These are phyloP conservation scores for Sorex araneus DNA, from an alignment of 2,113 vertebrate genomes.

Conservation along the genomic window DNA sequence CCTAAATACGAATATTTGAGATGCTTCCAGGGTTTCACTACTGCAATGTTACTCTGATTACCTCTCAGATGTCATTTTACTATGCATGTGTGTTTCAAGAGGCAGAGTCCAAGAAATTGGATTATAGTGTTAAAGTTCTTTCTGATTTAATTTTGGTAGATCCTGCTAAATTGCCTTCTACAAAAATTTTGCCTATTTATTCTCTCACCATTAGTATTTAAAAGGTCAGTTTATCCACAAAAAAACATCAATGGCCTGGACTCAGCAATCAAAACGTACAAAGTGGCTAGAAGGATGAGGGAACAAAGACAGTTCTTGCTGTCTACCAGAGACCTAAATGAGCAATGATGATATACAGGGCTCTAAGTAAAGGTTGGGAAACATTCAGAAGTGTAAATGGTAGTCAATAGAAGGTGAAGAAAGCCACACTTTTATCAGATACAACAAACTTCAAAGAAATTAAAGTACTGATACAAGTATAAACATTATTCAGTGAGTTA, in stretches of 20 bases:
- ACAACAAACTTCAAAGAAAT: too few species aligned
- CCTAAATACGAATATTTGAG: neutral
- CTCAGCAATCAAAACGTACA: too few species aligned
- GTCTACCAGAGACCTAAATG: too few species aligned
- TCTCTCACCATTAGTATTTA: neutral
- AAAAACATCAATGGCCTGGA: neutral
- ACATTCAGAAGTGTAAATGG: too few species aligned
- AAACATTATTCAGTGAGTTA: too few species aligned
- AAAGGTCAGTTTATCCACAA: neutral
- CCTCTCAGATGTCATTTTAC: neutral
- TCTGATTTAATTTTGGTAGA: neutral
- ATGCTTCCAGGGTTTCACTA: neutral
- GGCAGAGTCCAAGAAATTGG: neutral
- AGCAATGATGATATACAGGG: too few species aligned
- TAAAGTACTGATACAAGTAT: too few species aligned
- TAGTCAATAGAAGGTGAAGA: too few species aligned
- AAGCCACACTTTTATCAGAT: too few species aligned
- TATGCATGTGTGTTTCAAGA: neutral
- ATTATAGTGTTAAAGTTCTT: neutral
- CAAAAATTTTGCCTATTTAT: neutral
- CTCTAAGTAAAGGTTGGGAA: too few species aligned
- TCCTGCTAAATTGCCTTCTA: conserved; percentile 20
- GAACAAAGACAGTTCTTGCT: too few species aligned
- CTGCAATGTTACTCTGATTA: neutral
- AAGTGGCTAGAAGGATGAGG: too few species aligned